These are phyloP conservation scores for Melanostoma scalare DNA, from an alignment of 2,888 invertebrate species.

Conservation along the genomic window DNA sequence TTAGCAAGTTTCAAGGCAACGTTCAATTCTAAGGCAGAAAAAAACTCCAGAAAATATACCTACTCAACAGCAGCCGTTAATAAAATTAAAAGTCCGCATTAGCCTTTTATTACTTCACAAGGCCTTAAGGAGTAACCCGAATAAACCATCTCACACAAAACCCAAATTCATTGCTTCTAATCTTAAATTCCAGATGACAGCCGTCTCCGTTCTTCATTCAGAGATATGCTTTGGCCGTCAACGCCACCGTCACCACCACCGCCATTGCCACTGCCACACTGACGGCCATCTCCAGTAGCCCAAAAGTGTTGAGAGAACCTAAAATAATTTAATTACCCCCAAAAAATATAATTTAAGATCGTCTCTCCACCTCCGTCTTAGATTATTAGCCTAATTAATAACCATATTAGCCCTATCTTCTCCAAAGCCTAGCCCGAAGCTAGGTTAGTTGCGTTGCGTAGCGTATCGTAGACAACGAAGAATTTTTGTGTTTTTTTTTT, in stretches of 20 bases:
- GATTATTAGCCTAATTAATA: constrained; percentile 70
- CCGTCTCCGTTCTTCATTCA: not conserved
- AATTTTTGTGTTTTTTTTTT: constrained; percentile 16
- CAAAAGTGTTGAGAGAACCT: constrained; percentile 47
- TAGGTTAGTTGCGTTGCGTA: constrained; percentile 58
- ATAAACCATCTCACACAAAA: constrained; percentile 24
- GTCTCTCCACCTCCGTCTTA: constrained; percentile 29
- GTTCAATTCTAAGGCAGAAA: too few species aligned
- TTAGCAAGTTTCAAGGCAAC: too few species aligned
- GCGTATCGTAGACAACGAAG: constrained; percentile 38
- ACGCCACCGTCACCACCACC: not conserved
- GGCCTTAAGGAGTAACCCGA: constrained; percentile 14
- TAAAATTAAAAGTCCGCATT: constrained; percentile 48
- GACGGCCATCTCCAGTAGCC: constrained; percentile 12
- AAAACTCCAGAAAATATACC: too few species aligned
- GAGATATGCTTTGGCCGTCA: not conserved
- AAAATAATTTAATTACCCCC: constrained; percentile 63
- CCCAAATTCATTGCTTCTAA: constrained; percentile 33
- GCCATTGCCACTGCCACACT: too few species aligned
- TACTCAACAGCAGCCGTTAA: constrained; percentile 27
- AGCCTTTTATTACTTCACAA: constrained; percentile 7
- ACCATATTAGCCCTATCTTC: constrained; percentile 50
- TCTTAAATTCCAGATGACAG: constrained; percentile 61
- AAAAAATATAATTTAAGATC: constrained; percentile 50
- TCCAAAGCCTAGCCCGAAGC: constrained; percentile 50